Percentiles rank a stretch among this genome's conserved stretches.
phyloP scores from a whole-genome alignment of 2,888 invertebrate genomes.

The Psococerastis gibbosa region DNA sequence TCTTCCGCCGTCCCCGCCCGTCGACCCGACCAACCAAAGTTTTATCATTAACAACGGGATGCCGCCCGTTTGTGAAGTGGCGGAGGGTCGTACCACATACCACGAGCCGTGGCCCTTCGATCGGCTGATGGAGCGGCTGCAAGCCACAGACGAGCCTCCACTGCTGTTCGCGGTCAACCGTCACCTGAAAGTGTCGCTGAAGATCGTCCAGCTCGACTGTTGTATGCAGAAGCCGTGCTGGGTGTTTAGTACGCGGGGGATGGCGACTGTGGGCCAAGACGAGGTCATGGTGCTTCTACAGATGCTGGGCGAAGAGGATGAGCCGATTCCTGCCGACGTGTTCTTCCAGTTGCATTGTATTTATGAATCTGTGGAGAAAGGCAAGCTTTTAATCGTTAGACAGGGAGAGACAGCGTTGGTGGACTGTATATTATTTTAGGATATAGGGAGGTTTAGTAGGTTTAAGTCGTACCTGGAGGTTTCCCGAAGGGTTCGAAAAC shows the following conservation, averaged over 20 bases:
- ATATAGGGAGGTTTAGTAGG: too few species aligned
- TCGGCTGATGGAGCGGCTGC: conserved; percentile 35
- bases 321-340: conserved; percentile 46
- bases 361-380: conserved; percentile 45
- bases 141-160: conserved; percentile 33
- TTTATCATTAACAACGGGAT: conserved; percentile 32
- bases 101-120: conserved; percentile 34
- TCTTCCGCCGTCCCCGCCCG: conserved; percentile 33
- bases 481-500: too few species aligned
- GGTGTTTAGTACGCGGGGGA: conserved; percentile 57
- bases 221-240: conserved; percentile 53
- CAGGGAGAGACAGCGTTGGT: too few species aligned
- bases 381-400: too few species aligned
- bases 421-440: too few species aligned
- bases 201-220: conserved; percentile 60
- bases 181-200: conserved; percentile 53
- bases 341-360: conserved; percentile 53
- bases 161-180: conserved; percentile 54
- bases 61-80: conserved; percentile 19
- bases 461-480: too few species aligned
- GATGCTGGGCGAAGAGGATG: conserved; percentile 37
- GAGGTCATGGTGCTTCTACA: conserved; percentile 61
- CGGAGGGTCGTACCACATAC: conserved; percentile 29
- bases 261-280: conserved; percentile 64
- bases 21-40: conserved; percentile 40